Evolutionary conservation across 2,797 vertebrate species (phyloP).

Genomic region (Rhinatrema bivittatum): DNA sequence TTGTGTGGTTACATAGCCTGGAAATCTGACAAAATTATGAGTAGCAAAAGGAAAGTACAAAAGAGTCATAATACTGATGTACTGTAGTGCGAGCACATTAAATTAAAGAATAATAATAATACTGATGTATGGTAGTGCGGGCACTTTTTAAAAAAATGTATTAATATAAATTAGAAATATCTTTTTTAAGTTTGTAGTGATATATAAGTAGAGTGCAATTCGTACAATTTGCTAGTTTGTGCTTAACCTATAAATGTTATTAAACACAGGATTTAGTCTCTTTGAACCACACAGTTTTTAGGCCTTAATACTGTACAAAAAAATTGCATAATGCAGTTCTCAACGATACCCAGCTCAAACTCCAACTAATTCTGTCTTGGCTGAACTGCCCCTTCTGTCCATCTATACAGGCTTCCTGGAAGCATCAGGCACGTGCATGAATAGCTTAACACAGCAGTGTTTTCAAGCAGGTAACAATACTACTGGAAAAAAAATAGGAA

Average conservation of each 20-base stretch:
- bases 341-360: conserved; percentile 82
- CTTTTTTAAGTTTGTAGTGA: conserved; percentile 98
- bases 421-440: conserved; percentile 96
- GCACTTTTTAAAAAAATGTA: conserved; percentile 90
- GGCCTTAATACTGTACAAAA: conserved; percentile 99
- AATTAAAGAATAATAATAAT: conserved; percentile 81
- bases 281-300: conserved; percentile 99
- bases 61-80: conserved; percentile 80
- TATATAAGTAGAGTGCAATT: conserved; percentile 99
- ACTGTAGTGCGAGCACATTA: conserved; percentile 84
- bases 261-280: conserved; percentile 98
- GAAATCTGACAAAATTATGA: conserved; percentile 67
- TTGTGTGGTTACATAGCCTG: conserved; percentile 89
- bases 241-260: conserved; percentile 99
- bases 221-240: conserved; percentile 99
- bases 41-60: conserved; percentile 78
- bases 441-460: conserved; percentile 84
- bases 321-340: conserved; percentile 99
- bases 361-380: conserved; percentile 72
- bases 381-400: conserved; percentile 74
- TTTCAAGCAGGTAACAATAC: conserved; percentile 89
- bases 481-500: conserved; percentile 81
- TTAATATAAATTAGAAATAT: conserved; percentile 99
- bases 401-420: conserved; percentile 88
- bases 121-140: conserved; percentile 87